Base-by-base conservation (phyloP, 2,113 vertebrate species). In the Proterorhinus semilunaris region DNA sequence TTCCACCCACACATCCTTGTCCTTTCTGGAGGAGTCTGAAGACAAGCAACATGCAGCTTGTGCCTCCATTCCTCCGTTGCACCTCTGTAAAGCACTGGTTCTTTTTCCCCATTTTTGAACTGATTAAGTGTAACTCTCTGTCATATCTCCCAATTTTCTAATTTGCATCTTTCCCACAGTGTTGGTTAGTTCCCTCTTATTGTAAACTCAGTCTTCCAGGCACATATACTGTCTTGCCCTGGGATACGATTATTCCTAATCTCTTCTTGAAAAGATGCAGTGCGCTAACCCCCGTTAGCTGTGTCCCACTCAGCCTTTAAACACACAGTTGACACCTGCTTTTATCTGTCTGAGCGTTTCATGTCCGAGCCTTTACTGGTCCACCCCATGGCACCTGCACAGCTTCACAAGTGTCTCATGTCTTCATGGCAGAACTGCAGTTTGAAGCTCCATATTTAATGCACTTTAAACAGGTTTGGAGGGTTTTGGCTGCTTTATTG, bases 21-120 rank as follows among this genome's bases (percentile, higher is more conserved):
- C 87, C 86, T 90, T 87, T 76, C 86, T 88, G 72, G 66, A 85
- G 87, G 85, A 90, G 86, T 87, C 88, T 58, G 77, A 91, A 87
- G 88, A 91, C 81, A 85, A 88, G 89, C 85, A 88, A 84, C 86
- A 36, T 36, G 27, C 27, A 82, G 79, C 87, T 74, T 79, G 71
- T 78, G 77, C 74, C 68, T 74, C 64, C 43, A 72, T 63, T n/a
- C 59, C 43, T 72, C 62, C 49, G 47, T 59, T 66, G 21, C 71
- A 63, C 72, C 68, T 76, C 72, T 76, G 71, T 21, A 66, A 66
- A 65, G 71, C 63, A 72, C 27, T 4, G 5, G 21, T 69, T 74
- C 51, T 15, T 2, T 43, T 75, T 68, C 65, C 73, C 81, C 76
- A 78, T 1, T 81, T 80, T 65, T 77, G 51, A 11, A 76, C 76